Evolutionary conservation across 2,797 vertebrate species (phyloP).

Genomic region (Podarcis lilfordi): DNA sequence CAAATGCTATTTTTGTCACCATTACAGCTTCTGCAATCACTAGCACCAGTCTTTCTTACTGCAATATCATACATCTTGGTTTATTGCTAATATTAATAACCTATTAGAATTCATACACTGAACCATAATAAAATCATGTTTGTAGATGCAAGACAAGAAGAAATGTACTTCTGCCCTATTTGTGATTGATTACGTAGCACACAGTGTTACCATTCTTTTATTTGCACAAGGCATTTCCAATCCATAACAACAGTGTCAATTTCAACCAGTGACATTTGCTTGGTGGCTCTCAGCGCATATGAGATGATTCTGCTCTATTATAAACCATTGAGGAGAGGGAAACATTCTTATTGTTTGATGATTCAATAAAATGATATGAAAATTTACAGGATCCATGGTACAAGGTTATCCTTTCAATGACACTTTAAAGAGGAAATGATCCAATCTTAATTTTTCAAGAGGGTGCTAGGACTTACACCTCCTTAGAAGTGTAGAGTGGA

Average conservation of each 20-base stretch:
- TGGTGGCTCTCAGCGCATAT: background rate
- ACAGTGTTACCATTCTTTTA: background rate
- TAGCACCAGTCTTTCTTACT: conserved; percentile 58
- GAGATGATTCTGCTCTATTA: background rate
- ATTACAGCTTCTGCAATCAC: conserved; percentile 46
- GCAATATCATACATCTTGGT: conserved; percentile 41
- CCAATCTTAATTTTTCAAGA: background rate
- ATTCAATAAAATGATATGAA: background rate
- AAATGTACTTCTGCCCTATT: conserved; percentile 48
- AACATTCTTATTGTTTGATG: background rate
- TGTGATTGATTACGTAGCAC: conserved; percentile 17
- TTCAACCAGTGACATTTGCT: background rate
- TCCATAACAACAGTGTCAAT: background rate
- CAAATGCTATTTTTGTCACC: conserved; percentile 55
- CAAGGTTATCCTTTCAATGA: background rate
- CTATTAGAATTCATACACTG: conserved; percentile 55
- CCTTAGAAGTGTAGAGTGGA: background rate
- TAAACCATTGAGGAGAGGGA: background rate
- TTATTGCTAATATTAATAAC: conserved; percentile 53
- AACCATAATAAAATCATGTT: conserved; percentile 52
- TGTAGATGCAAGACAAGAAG: conserved; percentile 40
- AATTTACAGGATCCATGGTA: background rate
- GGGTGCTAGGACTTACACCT: background rate
- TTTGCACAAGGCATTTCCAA: background rate
- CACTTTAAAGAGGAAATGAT: too few relatives aligned